Evolutionary conservation across 2,113 vertebrate genomes (phyloP), one percentile per base, ranked within the genome.

Genomic region (Pomatorhinus ruficollis): DNA sequence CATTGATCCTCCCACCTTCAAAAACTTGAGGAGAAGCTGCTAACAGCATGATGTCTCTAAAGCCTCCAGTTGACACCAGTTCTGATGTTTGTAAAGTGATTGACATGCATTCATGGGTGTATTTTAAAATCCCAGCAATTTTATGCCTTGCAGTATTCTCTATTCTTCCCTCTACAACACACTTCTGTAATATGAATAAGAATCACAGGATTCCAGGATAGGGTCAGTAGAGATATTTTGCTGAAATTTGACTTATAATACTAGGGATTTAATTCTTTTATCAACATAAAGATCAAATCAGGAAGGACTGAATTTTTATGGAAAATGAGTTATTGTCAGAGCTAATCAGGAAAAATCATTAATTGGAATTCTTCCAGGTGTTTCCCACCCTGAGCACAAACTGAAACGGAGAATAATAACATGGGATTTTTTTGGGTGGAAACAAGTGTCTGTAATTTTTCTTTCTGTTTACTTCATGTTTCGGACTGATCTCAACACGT

Each of bases 21-120:
- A 77, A 93, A 86, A 61, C 78, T 85, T n/a, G 66, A 57, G 83
- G 33, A 87, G 80, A 90, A 76, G 75, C 42, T 70, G 42, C 75
- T 83, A 86, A 86, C 77, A 95, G 80, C 78, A 65, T 79, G 42
- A 10, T 72, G 57, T 89, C 92, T 96, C 85, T 80, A 72, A 94
- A 93, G 71, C 50, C 21, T 31, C 63, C 65, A 59, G 60, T 6
- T 87, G 81, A 95, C 66, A 54, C 14, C 35, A 53, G 72, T 63
- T 81, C 60, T 90, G 87, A 88, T 8, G 10, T 52, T 59, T 91
- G 40, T 52, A 27, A 82, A 78, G 44, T 17, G 11, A 53, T 39
- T 77, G 57, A 8, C 19, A 15, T 2, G 2, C 44, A 24, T 83
- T 78, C 87, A 57, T 53, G 44, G 37, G 14, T 53, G 39, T 52